Evolutionary conservation across 2,113 vertebrate genomes (phyloP), one percentile per base, ranked within the genome.

Genomic region (Rhodinocichla rosea): DNA sequence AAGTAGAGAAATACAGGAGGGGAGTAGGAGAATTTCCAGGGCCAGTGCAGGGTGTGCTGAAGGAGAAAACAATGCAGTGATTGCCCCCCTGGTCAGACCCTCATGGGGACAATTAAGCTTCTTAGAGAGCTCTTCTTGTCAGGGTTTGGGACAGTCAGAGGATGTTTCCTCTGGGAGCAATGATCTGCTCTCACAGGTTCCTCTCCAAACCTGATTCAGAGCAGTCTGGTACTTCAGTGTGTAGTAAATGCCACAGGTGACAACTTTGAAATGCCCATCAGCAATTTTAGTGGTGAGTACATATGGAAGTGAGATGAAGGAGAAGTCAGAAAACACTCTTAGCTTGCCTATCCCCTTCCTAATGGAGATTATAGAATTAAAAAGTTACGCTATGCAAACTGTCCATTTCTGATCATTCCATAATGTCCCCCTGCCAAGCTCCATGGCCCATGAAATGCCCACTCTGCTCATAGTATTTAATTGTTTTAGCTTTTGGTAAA

Each of bases 401-500:
- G 44, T 26, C 69, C 37, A 8, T 62, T 65, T 55, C 87, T 92
- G 87, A 75, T 27, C 47, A 13, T 17, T 59, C 57, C 62, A 1
- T 22, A 79, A 37, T 2, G 1, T 47, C 32, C 22, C 32, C n/a
- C 55, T 82, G 60, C 68, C 83, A 75, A 60, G 40, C 53, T 71
- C 60, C 55, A 13, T 24, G 57, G 82, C 67, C 75, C 45, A 21
- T 60, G 68, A 88, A 93, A 64, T 92, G 52, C 83, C 77, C 86
- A 42, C 86, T 78, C 77, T 92, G 88, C 60, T 90, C 79, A 65
- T 42, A 62, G 52, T 49, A 53, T 89, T 86, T 77, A 91, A 78
- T 95, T 82, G 76, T 75, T 84, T 75, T 63, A 87, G 83, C 68
- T 84, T 91, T 76, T 87, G 87, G 75, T 94, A 94, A 92, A 92